A percentile compares a stretch with the other conserved stretches of the same genome.
phyloP scores from a whole-genome alignment of 2,113 vertebrate genomes.

The Gymnorhina tibicen region DNA sequence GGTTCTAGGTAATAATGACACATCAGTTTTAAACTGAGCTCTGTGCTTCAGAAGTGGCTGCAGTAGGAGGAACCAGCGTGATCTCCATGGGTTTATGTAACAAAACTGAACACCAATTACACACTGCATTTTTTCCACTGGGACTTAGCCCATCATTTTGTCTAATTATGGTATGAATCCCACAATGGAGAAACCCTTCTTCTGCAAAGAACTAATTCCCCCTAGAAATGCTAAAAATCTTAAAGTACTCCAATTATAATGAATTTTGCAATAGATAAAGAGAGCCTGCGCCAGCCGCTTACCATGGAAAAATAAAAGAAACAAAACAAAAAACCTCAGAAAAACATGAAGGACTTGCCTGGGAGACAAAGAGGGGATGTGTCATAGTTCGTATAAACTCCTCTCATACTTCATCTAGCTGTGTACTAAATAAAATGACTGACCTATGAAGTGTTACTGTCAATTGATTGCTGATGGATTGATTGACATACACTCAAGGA shows the following conservation, averaged over 20 bases:
- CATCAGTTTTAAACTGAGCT: constrained; percentile 5
- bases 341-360: background rate
- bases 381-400: background rate
- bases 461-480: background rate
- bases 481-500: background rate
- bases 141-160: constrained; percentile 58
- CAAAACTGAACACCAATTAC: constrained; percentile 67
- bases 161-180: constrained; percentile 65
- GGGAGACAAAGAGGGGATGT: background rate
- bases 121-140: constrained; percentile 30
- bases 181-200: constrained; percentile 37
- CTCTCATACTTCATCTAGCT: background rate
- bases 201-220: constrained; percentile 54
- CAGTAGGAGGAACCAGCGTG: background rate
- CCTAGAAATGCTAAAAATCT: constrained; percentile 42
- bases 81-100: constrained; percentile 46
- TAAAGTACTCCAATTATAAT: constrained; percentile 43
- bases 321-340: background rate
- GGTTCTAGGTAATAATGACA: constrained; percentile 6
- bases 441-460: background rate
- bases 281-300: background rate
- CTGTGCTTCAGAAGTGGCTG: constrained; percentile 23
- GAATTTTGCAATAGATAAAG: constrained; percentile 43
- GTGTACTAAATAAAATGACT: background rate
- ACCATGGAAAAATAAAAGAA: background rate